These are phyloP conservation scores for Dinomys branickii DNA, from an alignment of 2,113 vertebrate genomes.

Conservation along the genomic window DNA sequence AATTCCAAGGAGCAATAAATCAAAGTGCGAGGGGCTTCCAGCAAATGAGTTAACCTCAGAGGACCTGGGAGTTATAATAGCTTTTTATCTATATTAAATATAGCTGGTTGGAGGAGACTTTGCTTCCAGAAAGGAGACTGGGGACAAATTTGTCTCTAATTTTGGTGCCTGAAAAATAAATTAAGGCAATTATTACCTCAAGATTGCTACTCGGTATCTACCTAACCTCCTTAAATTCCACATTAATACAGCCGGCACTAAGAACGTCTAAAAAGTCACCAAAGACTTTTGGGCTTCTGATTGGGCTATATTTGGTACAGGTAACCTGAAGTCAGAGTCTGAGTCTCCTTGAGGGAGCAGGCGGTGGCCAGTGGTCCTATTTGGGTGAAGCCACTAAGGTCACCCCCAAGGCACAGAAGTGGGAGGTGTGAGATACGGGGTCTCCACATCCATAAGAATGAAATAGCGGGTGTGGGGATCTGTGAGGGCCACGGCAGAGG, in stretches of 20 bases:
- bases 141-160: constrained; percentile 64
- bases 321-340: not conserved
- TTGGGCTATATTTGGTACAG: fast-evolving
- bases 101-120: not conserved
- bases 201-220: not conserved
- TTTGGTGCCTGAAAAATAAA: constrained; percentile 69
- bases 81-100: constrained; percentile 57
- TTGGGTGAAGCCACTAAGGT: not conserved
- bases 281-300: too few species aligned
- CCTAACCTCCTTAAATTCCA: constrained; percentile 12
- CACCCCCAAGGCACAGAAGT: not conserved
- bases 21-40: not conserved
- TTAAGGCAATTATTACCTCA: constrained; percentile 61
- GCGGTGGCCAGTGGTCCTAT: fast-evolving
- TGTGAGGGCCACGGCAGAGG: fast-evolving
- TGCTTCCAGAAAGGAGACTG: constrained; percentile 35
- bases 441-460: fast-evolving
- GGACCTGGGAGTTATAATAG: not conserved
- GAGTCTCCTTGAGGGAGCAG: not conserved
- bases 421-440: fast-evolving
- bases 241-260: not conserved
- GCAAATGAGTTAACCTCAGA: not conserved
- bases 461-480: fast-evolving
- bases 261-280: not conserved
- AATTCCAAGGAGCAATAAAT: not conserved